Percentiles rank a stretch among this genome's conserved stretches.
Evolutionary conservation across 2,888 invertebrate genomes (phyloP).

Genomic region (Folsomia candida): DNA sequence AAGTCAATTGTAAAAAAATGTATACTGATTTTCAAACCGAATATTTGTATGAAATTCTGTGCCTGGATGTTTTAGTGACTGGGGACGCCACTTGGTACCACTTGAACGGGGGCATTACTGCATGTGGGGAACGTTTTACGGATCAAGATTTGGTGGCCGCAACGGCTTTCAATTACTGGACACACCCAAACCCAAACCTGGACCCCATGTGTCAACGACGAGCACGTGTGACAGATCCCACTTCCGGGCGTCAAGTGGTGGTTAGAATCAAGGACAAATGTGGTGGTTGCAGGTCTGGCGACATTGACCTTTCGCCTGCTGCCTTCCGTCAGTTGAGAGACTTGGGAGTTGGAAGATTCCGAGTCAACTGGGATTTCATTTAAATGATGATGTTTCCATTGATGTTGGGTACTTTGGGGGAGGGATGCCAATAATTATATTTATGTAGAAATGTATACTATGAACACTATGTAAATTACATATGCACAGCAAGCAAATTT

Average conservation of each 20-base stretch:
- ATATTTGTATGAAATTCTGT: too few relatives aligned
- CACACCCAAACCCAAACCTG: conserved; percentile 12
- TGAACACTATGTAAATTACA: too few relatives aligned
- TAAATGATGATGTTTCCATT: too few relatives aligned
- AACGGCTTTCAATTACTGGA: conserved; percentile 5
- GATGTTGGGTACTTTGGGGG: too few relatives aligned
- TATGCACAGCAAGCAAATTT: too few relatives aligned
- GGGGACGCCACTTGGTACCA: conserved; percentile 28
- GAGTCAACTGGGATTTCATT: conserved; percentile 21
- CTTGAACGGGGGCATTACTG: too few relatives aligned
- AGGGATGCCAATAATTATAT: too few relatives aligned
- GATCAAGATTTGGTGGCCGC: conserved; percentile 21
- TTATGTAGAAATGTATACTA: too few relatives aligned
- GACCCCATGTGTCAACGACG: conserved; percentile 20
- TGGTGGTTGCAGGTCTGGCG: conserved; percentile 3
- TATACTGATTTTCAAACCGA: too few relatives aligned
- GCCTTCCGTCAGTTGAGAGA: conserved; percentile 10
- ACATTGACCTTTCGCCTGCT: conserved; percentile 22
- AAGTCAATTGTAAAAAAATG: too few relatives aligned
- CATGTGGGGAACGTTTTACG: conserved; percentile 17
- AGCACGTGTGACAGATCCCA: conserved; percentile 11
- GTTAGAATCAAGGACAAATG: conserved; percentile 23
- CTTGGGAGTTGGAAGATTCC: conserved; percentile 17
- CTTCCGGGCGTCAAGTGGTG: neutral
- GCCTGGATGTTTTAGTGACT: too few relatives aligned